Evolutionary conservation across 2,797 vertebrate species (phyloP), one percentile per base, ranked within the genome.

Genomic region (Botia kubotai): DNA sequence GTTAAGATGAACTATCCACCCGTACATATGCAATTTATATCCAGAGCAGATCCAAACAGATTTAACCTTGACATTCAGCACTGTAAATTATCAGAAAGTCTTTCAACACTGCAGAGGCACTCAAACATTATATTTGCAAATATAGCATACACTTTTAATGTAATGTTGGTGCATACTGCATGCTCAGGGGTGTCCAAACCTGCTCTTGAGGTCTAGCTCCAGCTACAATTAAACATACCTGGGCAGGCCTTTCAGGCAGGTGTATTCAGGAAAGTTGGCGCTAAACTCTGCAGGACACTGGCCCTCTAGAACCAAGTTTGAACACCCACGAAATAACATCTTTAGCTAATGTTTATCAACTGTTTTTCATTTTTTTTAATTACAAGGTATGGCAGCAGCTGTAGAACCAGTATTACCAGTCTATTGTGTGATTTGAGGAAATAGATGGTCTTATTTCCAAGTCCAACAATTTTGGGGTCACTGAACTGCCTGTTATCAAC

Each of bases 401-500:
- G 10, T 66, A 46, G 58, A 81, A 50, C 33, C 58, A 26, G 36
- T 6, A 69, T 14, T 26, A 33, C 12, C 39, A 43, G 39, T 43
- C 6, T 43, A 52, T 19, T 17, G 58, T 12, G 29, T 46, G 11
- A 72, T 33, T 77, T 73, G 78, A 70, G 62, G 29, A 52, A 75
- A 43, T 7, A 2, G 3, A 83, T 83, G 79, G 75, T 58, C 66
- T 85, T 84, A 86, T 84, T 55, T 62, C 12, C 55, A 50, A 55
- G 48, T 52, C 67, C 53, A 63, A 16, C 26, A 29, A 17, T 36
- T 3, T 65, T 50, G 52, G 33, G 85, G 86, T 84, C 84, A 86
- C 39, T 73, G 82, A 29, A 77, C 62, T 33, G 2, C 14, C 29
- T 36, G 62, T 16, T 16, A 1, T 58, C 53, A 52, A 6, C 11